Conservation (phyloP, 2,797 vertebrate genomes). For the Acipenser transmontanus region DNA sequence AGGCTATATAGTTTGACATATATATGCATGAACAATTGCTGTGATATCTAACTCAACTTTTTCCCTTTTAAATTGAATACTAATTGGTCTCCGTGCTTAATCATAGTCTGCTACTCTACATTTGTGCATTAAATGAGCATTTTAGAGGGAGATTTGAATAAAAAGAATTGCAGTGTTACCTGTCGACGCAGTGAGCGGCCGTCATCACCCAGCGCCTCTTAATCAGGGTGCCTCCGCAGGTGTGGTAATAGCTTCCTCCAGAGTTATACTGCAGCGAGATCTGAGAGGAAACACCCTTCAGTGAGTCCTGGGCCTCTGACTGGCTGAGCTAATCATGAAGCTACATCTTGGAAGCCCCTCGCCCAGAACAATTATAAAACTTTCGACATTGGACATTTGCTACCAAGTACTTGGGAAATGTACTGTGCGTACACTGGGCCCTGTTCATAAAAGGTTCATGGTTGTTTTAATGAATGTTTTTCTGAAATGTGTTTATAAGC, state of each 20-base stretch:
- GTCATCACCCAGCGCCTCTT: conserved; percentile 74
- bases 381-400: not conserved
- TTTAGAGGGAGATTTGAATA: not conserved
- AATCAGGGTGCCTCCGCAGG: conserved; percentile 80
- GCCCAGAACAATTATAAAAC: not conserved
- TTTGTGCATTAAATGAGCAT: too few relatives aligned
- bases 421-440: not conserved
- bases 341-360: not conserved
- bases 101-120: too few relatives aligned
- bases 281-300: conserved; percentile 37
- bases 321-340: not conserved
- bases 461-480: too few relatives aligned
- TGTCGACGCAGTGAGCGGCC: conserved; percentile 79
- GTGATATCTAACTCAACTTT: not conserved
- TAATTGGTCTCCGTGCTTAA: not conserved
- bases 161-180: conserved; percentile 32
- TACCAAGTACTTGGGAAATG: not conserved
- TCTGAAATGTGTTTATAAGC: too few relatives aligned
- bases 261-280: conserved; percentile 77
- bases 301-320: too few relatives aligned
- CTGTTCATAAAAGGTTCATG: too few relatives aligned
- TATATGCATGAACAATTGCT: not conserved
- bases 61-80: not conserved
- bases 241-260: conserved; percentile 59
- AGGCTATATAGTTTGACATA: too few relatives aligned